Base-by-base conservation (phyloP, 2,888 invertebrate genomes). In the Ceraclea dissimilis region DNA sequence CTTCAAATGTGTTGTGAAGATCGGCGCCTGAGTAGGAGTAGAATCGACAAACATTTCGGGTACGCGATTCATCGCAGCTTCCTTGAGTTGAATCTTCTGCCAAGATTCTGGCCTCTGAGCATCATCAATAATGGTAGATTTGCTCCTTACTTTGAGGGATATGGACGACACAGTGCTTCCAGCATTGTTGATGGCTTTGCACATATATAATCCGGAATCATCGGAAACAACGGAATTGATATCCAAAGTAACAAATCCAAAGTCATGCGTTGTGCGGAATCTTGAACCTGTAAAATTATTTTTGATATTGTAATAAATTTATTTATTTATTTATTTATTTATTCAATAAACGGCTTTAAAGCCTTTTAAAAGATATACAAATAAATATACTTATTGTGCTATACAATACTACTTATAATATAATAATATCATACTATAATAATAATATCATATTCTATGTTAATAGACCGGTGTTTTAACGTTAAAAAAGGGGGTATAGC, bases 151-250 rank as follows among this genome's bases (percentile, higher is more conserved):
- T 75, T 91, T 92, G 69, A 95, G 81, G 2, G 93, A 85, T 52
- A 91, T 90, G 0, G 93, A 92, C 13, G 94, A 94, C 0, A 94
- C 90, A 8, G 94, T 94, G 72, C 95, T 93, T 39, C 98, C 98
- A 47, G 93, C 88, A 65, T 85, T 88, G 70, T 98, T 98, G 62
- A 88, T 88, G 0, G 95, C 96, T 70, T 93, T 92, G 71, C 94
- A 94, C 80, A 90, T 92, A 71, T 95, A 96, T 1, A 93, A 82
- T 46, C 96, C 95, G 34, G 93, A 88, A 72, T 96, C 96, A 68
- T 91, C 88, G 2, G 90, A 78, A 21, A 93, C 88, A 2, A 91
- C 91, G 19, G 91, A 88, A 68, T 86, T 85, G 54, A 96, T 92
- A 67, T 96, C 94, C 65, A 96, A 75, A 0, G 94, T 93, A 6